Conservation (phyloP, 1,140 invertebrate genomes). For the Metopolophium dirhodum region DNA sequence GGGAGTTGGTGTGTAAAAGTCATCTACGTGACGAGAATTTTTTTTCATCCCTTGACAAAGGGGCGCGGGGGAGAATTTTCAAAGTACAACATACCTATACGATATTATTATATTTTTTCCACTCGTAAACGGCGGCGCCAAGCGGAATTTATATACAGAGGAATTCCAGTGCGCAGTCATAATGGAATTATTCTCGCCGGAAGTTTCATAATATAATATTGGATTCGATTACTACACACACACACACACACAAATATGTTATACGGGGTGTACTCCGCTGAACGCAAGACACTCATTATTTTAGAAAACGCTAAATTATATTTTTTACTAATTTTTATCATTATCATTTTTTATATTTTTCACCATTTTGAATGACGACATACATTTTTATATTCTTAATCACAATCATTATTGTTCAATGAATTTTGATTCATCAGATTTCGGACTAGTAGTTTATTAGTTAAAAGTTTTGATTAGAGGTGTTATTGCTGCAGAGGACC, state of each 20-base stretch:
- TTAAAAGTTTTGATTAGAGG: background rate
- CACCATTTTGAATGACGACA: background rate
- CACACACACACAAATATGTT: background rate
- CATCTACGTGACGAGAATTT: conserved; percentile 7
- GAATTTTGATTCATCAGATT: background rate
- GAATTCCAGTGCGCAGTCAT: background rate
- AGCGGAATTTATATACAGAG: background rate
- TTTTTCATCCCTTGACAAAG: background rate
- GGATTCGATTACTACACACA: background rate
- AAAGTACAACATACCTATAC: background rate
- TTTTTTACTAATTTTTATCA: background rate
- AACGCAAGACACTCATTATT: background rate
- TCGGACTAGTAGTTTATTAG: background rate
- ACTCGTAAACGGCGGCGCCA: background rate
- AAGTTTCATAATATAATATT: background rate
- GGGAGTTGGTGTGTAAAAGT: background rate
- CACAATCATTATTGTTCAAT: background rate
- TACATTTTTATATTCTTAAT: background rate
- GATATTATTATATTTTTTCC: background rate
- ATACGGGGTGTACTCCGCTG: background rate
- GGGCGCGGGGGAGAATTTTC: background rate
- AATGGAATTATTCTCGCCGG: conserved; percentile 5
- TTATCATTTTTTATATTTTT: background rate
- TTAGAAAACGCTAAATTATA: background rate
- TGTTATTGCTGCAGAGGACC: background rate